Conservation (phyloP, 2,797 vertebrate species). For the Podargus strigoides region DNA sequence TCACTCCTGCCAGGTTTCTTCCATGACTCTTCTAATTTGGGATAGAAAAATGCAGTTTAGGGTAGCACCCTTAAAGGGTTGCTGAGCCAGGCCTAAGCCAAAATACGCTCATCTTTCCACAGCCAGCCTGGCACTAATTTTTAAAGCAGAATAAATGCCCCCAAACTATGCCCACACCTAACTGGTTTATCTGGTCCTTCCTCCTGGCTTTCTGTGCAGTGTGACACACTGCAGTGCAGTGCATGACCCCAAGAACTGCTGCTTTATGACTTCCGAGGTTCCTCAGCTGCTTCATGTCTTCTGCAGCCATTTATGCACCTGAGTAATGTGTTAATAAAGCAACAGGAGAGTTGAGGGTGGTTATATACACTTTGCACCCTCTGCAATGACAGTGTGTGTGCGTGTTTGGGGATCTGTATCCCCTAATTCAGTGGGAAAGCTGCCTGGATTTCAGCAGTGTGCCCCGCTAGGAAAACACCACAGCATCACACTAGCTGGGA, state of each 20-base stretch:
- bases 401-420: background rate
- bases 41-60: background rate
- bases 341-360: background rate
- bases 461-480: background rate
- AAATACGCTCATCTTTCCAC: background rate
- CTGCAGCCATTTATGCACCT: background rate
- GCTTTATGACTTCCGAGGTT: background rate
- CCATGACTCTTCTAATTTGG: background rate
- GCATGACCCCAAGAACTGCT: background rate
- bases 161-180: background rate
- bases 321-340: background rate
- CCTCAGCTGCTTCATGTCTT: background rate
- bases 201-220: background rate
- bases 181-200: constrained; percentile 1
- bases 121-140: background rate
- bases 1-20: background rate
- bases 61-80: background rate
- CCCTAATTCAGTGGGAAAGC: background rate
- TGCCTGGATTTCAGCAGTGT: background rate
- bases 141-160: background rate
- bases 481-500: background rate
- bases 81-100: background rate
- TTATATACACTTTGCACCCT: background rate
- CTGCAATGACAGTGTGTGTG: background rate
- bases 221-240: background rate